A percentile compares a stretch with the other conserved stretches of the same genome.
Conservation (phyloP, 2,888 invertebrate genomes). For the Drosophila mayaguana region DNA sequence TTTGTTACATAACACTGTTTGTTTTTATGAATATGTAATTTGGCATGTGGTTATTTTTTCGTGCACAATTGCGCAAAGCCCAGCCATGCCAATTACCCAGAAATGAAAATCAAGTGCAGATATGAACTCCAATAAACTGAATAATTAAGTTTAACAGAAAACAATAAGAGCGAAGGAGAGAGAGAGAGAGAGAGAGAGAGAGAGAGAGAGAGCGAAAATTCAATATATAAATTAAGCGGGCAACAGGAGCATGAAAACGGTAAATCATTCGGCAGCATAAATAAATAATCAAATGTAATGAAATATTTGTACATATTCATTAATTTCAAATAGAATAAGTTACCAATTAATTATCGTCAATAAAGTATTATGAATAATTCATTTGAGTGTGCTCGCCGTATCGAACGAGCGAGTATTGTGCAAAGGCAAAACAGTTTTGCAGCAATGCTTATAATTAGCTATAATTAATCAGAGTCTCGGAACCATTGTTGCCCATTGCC, state of each 20-base stretch:
- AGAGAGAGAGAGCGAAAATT: background rate
- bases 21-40: slow-evolving; percentile 8
- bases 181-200: background rate
- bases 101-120: slow-evolving; percentile 13
- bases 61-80: slow-evolving; percentile 5
- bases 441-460: slow-evolving; percentile 39
- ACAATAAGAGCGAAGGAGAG: background rate
- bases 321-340: slow-evolving; percentile 41
- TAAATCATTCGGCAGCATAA: slow-evolving; percentile 2
- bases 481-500: background rate
- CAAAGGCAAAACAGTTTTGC: background rate
- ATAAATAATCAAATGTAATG: slow-evolving; percentile 20
- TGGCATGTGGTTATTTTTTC: background rate
- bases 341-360: slow-evolving; percentile 20
- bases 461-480: slow-evolving; percentile 1
- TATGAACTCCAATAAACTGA: slow-evolving; percentile 1
- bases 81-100: slow-evolving; percentile 23
- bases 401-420: slow-evolving; percentile 8
- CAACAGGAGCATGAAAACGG: background rate
- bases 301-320: slow-evolving; percentile 16
- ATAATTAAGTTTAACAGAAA: slow-evolving; percentile 2
- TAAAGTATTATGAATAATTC: slow-evolving; percentile 25
- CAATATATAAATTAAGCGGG: slow-evolving; percentile 4
- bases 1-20: background rate
- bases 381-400: background rate